These are phyloP conservation scores for Watersipora subatra DNA, from an alignment of 1,140 invertebrate species.

Conservation along the genomic window DNA sequence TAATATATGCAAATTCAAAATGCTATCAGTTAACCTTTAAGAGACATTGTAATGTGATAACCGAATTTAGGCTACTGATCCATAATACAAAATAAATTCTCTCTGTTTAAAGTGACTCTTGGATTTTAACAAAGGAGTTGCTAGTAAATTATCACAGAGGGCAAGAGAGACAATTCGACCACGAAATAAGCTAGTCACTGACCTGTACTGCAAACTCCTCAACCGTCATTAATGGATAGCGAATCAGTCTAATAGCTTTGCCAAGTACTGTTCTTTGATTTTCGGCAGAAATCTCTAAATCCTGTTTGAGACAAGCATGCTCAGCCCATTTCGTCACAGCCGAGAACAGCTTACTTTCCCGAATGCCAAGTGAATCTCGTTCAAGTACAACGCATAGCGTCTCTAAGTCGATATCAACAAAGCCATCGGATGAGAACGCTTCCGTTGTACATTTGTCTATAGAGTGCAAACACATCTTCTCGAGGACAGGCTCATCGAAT, in stretches of 20 bases:
- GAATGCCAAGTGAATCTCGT: constrained; percentile 65
- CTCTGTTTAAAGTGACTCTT: no score
- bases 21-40: no score
- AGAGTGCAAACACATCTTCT: constrained; percentile 63
- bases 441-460: constrained; percentile 75
- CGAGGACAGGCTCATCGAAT: constrained; percentile 67
- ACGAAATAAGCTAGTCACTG: no score
- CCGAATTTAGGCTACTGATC: no score
- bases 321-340: constrained; percentile 60
- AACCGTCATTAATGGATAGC: constrained; percentile 74
- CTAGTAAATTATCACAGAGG: no score
- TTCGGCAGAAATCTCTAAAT: constrained; percentile 52
- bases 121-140: no score
- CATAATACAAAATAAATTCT: no score
- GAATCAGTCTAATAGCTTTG: constrained; percentile 54
- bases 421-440: constrained; percentile 66
- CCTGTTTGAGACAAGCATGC: constrained; percentile 57
- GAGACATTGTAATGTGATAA: no score
- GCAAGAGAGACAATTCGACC: no score
- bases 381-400: constrained; percentile 65
- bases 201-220: constrained; percentile 67
- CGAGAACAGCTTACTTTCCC: constrained; percentile 67
- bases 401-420: constrained; percentile 71
- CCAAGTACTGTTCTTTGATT: constrained; percentile 59
- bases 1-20: no score